A percentile compares a stretch with the other conserved stretches of the same genome.
phyloP scores from a whole-genome alignment of 2,113 vertebrate species.

The Forbesichthys agassizii region DNA sequence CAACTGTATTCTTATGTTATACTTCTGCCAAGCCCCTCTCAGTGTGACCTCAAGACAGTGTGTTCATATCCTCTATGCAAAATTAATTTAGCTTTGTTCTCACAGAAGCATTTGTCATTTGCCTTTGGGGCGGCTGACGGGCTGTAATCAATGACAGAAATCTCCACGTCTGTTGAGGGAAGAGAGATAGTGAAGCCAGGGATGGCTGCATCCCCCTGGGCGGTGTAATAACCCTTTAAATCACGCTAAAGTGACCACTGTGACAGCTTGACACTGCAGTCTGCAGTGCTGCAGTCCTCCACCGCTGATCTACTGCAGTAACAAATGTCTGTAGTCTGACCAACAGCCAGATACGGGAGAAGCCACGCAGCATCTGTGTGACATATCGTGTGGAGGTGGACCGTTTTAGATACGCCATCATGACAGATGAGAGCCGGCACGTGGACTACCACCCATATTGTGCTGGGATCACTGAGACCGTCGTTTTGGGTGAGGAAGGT shows the following conservation, averaged over 20 bases:
- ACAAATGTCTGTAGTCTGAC: constrained; percentile 50
- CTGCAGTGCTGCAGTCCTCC: constrained; percentile 40
- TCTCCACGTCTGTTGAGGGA: constrained; percentile 36
- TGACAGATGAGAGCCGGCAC: constrained; percentile 59
- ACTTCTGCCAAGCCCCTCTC: too few relatives aligned
- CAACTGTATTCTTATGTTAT: too few relatives aligned
- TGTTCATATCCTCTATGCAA: constrained; percentile 32
- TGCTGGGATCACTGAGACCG: constrained; percentile 1
- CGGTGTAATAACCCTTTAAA: constrained; percentile 62
- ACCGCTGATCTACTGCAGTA: constrained; percentile 51
- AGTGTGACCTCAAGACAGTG: neutral
- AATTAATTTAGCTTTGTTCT: too few relatives aligned
- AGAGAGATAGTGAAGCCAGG: constrained; percentile 13
- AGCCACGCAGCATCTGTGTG: constrained; percentile 54
- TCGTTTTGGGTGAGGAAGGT: too few relatives aligned
- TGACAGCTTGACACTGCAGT: constrained; percentile 57
- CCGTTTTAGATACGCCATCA: constrained; percentile 49
- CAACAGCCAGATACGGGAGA: constrained; percentile 13
- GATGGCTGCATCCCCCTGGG: constrained; percentile 39
- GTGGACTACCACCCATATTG: constrained; percentile 51
- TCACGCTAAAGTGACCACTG: constrained; percentile 59
- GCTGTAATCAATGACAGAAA: constrained; percentile 29
- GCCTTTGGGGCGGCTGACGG: constrained; percentile 16
- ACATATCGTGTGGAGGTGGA: constrained; percentile 48
- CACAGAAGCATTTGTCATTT: too few relatives aligned